Percentiles rank a stretch among this genome's conserved stretches.
phyloP scores from a whole-genome alignment of 2,113 vertebrate species.

The Grammomys surdaster region DNA sequence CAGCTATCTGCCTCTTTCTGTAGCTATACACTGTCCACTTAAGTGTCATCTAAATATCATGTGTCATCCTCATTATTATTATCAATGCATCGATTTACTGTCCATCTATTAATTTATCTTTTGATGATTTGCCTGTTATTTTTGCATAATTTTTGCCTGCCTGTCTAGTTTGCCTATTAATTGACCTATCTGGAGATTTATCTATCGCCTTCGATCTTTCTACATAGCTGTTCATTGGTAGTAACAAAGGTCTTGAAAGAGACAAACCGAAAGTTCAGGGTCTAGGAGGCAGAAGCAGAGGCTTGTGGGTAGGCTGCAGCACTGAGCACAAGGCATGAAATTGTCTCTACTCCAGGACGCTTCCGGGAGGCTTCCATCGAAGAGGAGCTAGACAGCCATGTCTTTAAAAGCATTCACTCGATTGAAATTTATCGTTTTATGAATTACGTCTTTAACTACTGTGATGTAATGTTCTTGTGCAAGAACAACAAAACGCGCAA shows the following conservation, averaged over 20 bases:
- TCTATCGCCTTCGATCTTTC: not conserved
- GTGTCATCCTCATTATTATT: not conserved
- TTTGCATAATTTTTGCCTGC: too few species aligned
- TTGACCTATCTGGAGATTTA: too few species aligned
- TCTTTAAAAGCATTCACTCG: not conserved
- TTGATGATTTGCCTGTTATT: not conserved
- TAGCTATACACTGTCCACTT: not conserved
- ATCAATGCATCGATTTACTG: not conserved
- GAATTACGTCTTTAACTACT: not conserved
- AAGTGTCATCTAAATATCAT: not conserved
- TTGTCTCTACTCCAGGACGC: not conserved
- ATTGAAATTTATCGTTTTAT: not conserved
- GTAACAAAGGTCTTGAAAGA: not conserved
- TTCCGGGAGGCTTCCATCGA: not conserved
- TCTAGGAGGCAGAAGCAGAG: not conserved
- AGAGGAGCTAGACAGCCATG: not conserved
- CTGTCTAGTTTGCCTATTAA: not conserved
- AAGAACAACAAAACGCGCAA: conserved; percentile 2
- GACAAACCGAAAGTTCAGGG: not conserved
- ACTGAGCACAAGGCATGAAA: too few species aligned
- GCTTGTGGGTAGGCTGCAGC: not conserved
- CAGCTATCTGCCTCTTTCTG: not conserved
- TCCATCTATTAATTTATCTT: not conserved
- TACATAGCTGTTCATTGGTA: not conserved
- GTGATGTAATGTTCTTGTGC: not conserved